Evolutionary conservation across 2,797 vertebrate species (phyloP), one percentile per base, ranked within the genome.

Genomic region (Enteromius unitaeniatus): DNA sequence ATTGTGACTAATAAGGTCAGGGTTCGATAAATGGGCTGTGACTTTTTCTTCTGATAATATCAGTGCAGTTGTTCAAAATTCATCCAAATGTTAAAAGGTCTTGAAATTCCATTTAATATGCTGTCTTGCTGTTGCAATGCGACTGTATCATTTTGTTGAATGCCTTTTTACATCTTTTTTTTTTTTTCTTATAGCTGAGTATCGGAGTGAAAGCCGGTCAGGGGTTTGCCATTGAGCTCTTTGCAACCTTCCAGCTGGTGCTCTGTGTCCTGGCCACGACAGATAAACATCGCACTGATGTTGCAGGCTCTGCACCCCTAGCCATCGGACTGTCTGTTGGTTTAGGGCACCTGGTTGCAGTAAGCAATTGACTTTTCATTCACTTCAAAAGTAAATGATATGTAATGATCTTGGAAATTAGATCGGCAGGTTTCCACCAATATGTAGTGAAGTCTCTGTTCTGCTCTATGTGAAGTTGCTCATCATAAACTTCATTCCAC

Each of bases 201-300:
- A 58, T 83, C 0, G 93, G 91, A 2, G 89, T 97, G 83, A 94
- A 92, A 0, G 81, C 90, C 0, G 89, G 91, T 15, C 95, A 97
- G 89, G 96, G 95, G 7, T 93, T 97, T 58, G 94, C 93, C 1
- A 92, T 96, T 0, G 95, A 96, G 85, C 94, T 97, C 86, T 93
- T 96, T 0, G 95, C 93, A 58, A 96, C 95, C 1, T 93, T 97
- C 85, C 96, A 97, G 91, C 91, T 96, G 88, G 95, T 97, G 72
- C 89, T 96, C 15, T 97, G 95, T 2, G 94, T 97, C 67, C 90
- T 96, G 0, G 95, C 95, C 9, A 93, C 95, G 67, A 95, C 95
- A 0, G 96, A 97, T 86, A 91, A 95, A 58, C 92, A 95, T 31
- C 91, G 95, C 34, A 91, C 81, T 0, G 94, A 97, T 3, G 79